phyloP scores from a whole-genome alignment of 2,797 vertebrate species.

The Sus cebifrons region DNA sequence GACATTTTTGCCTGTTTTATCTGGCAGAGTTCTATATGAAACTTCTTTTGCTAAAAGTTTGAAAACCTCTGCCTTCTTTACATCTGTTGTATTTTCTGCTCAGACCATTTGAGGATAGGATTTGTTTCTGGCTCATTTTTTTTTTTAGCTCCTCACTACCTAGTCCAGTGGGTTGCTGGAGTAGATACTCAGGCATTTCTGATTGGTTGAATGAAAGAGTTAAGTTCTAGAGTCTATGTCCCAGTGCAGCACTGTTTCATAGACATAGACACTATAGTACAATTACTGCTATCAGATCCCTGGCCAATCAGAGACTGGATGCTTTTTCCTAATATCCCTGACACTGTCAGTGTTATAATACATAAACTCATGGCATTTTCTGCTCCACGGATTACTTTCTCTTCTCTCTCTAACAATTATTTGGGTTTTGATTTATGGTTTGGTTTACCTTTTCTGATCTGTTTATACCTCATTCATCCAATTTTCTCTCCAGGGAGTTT shows the following conservation, averaged over 20 bases:
- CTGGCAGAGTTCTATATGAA: neutral
- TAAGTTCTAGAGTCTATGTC: neutral
- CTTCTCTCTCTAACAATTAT: conserved; percentile 33
- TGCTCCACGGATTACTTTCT: conserved; percentile 24
- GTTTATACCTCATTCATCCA: conserved; percentile 75
- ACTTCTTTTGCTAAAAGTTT: neutral
- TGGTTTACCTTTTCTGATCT: conserved; percentile 75
- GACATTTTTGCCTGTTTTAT: neutral
- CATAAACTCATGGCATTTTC: conserved; percentile 23
- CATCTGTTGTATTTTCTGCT: conserved; percentile 36
- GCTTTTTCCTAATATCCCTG: neutral
- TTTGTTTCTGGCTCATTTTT: conserved; percentile 17
- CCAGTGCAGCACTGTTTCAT: neutral
- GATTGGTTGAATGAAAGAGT: neutral
- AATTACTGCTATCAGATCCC: neutral
- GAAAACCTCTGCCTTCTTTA: conserved; percentile 32
- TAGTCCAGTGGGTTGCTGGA: neutral
- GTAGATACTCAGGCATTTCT: neutral
- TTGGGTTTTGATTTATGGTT: conserved; percentile 76
- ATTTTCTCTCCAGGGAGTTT: conserved; percentile 67
- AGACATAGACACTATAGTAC: neutral
- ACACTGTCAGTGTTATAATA: neutral
- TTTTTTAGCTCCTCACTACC: neutral
- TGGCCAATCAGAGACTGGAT: neutral
- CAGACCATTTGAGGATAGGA: neutral